Percentiles rank a stretch among this genome's conserved stretches.
Evolutionary conservation across 1,140 invertebrate species (phyloP).

Genomic region (Bactericera cockerelli): DNA sequence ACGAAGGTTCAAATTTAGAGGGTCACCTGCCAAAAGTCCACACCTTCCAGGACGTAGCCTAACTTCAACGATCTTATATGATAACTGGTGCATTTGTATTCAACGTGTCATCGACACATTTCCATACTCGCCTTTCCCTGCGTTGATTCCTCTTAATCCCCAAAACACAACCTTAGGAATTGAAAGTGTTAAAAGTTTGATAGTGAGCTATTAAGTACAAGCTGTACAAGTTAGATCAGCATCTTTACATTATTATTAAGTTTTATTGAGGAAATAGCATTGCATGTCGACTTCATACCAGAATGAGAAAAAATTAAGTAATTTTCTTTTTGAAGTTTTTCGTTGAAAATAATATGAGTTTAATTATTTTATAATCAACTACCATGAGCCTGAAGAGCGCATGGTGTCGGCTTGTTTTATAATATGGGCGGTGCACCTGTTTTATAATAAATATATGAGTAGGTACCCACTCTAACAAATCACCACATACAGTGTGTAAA

Average conservation of each 20-base stretch:
- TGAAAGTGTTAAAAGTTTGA: no score
- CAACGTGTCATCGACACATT: no score
- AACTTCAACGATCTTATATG: no score
- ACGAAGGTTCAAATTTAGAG: no score
- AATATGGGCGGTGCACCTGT: constrained; percentile 1
- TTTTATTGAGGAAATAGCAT: constrained; percentile 7
- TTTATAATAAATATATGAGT: background rate
- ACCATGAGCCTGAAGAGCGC: background rate
- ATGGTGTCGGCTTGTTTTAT: constrained; percentile 4
- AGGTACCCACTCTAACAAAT: constrained; percentile 4
- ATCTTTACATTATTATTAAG: background rate
- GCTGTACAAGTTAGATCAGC: no score
- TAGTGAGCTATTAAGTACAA: no score
- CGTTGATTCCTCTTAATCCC: no score
- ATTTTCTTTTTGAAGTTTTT: background rate
- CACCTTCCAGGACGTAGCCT: no score
- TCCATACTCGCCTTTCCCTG: no score
- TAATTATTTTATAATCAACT: constrained; percentile 9
- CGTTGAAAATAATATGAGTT: background rate
- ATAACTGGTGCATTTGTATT: no score
- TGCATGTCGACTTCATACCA: background rate
- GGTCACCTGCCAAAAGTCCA: no score
- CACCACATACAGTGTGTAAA: background rate
- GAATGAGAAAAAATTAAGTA: constrained; percentile 4
- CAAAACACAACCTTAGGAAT: no score